These are phyloP conservation scores for Microchirus variegatus DNA, from an alignment of 2,797 vertebrate genomes.

Conservation along the genomic window DNA sequence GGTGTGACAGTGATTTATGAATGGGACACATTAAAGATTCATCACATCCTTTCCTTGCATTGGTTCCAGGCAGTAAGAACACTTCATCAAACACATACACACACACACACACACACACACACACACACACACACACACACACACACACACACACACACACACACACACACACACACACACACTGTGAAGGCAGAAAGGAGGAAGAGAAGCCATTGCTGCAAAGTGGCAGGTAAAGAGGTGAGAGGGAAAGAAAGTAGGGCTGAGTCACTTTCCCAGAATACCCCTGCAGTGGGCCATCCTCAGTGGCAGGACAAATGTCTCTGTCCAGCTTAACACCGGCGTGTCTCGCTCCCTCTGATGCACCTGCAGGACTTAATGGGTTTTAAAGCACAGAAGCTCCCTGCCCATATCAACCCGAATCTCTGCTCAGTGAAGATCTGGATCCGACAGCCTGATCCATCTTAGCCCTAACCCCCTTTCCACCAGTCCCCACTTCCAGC, in stretches of 20 bases:
- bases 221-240: slow-evolving; percentile 10
- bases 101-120: slow-evolving; percentile 13
- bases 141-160: slow-evolving; percentile 44
- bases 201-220: slow-evolving; percentile 8
- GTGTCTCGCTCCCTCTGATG: background rate
- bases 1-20: slow-evolving; percentile 73
- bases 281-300: slow-evolving; percentile 1
- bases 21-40: slow-evolving; percentile 76
- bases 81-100: slow-evolving; percentile 66
- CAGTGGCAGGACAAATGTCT: slow-evolving; percentile 1
- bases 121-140: slow-evolving; percentile 3
- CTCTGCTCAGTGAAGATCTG: slow-evolving; percentile 34
- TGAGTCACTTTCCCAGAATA: slow-evolving; percentile 17
- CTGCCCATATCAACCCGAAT: slow-evolving; percentile 29
- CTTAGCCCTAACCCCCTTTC: slow-evolving; percentile 36
- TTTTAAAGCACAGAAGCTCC: slow-evolving; percentile 41
- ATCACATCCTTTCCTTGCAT: slow-evolving; percentile 59
- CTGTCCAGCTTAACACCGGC: slow-evolving; percentile 6
- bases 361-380: slow-evolving; percentile 43
- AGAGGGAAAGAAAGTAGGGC: background rate
- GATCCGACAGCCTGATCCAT: slow-evolving; percentile 54
- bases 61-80: slow-evolving; percentile 53
- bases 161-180: slow-evolving; percentile 13
- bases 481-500: slow-evolving; percentile 12
- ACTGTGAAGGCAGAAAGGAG: slow-evolving; percentile 21